These are phyloP conservation scores for Formica selysi DNA, from an alignment of 1,140 invertebrate genomes.

Conservation along the genomic window DNA sequence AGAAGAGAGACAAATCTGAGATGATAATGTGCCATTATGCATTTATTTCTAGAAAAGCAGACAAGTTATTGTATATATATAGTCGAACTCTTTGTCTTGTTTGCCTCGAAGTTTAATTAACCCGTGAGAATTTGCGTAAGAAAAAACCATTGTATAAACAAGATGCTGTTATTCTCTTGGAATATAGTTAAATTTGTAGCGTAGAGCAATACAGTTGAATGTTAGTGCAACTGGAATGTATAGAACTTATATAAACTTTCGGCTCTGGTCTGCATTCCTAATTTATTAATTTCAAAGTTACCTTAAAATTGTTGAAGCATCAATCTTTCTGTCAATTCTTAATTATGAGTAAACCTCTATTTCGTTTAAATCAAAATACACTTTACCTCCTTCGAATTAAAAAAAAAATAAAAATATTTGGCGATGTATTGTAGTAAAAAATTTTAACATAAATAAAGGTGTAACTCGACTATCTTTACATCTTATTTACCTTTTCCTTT, in stretches of 20 bases:
- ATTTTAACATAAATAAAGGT: neutral
- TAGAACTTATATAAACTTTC: neutral
- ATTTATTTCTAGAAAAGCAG: neutral
- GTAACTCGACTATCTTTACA: neutral
- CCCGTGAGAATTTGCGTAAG: constrained; percentile 1
- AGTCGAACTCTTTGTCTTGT: neutral
- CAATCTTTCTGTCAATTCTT: neutral
- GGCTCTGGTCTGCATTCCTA: neutral
- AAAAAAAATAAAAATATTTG: neutral
- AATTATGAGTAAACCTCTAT: neutral
- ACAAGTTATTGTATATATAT: neutral
- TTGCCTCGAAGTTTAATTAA: constrained; percentile 45
- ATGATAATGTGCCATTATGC: neutral
- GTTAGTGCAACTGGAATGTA: constrained; percentile 21
- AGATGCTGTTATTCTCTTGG: neutral
- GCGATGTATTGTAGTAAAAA: neutral
- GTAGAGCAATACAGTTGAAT: neutral
- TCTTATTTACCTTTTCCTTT: neutral
- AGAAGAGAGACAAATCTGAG: neutral
- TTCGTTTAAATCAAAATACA: neutral
- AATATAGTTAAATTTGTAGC: constrained; percentile 5
- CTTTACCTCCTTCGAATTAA: constrained; percentile 11
- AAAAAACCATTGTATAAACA: constrained; percentile 19
- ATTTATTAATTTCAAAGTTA: constrained; percentile 1
- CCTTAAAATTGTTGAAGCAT: neutral